phyloP scores from a whole-genome alignment of 2,888 invertebrate species.

The Oasisia sp. region DNA sequence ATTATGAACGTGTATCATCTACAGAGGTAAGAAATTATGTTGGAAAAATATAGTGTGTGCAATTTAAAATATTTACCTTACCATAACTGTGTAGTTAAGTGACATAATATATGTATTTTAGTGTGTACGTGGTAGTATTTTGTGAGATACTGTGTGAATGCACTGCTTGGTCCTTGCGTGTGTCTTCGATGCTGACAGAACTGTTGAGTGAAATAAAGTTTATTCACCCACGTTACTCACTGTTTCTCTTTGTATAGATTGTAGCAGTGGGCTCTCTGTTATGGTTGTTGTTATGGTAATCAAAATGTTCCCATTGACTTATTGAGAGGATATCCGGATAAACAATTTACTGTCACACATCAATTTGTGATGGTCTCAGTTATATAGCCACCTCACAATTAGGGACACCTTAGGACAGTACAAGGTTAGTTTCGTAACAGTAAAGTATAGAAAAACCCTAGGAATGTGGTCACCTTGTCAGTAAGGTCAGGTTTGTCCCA shows the following conservation, averaged over 20 bases:
- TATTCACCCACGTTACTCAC: background rate
- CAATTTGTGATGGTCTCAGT: too few species aligned
- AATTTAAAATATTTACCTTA: background rate
- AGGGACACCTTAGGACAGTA: too few species aligned
- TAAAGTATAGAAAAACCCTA: too few species aligned
- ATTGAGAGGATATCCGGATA: too few species aligned
- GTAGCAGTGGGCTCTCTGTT: background rate
- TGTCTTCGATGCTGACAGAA: background rate
- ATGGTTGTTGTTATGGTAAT: background rate
- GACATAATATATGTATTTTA: conserved; percentile 3
- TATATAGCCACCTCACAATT: too few species aligned
- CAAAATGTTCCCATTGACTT: too few species aligned
- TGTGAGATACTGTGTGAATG: background rate
- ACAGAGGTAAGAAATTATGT: background rate
- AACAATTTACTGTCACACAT: too few species aligned
- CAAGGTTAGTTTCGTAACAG: too few species aligned
- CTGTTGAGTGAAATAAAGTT: conserved; percentile 3
- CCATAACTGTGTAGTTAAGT: background rate
- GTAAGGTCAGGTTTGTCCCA: too few species aligned
- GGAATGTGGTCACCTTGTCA: too few species aligned
- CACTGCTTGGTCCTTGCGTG: background rate
- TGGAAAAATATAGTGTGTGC: background rate
- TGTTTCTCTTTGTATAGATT: background rate
- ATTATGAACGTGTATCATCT: background rate
- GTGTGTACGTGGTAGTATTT: background rate